These are phyloP conservation scores for Carassius gibelio DNA, from an alignment of 2,113 vertebrate species.

Conservation along the genomic window DNA sequence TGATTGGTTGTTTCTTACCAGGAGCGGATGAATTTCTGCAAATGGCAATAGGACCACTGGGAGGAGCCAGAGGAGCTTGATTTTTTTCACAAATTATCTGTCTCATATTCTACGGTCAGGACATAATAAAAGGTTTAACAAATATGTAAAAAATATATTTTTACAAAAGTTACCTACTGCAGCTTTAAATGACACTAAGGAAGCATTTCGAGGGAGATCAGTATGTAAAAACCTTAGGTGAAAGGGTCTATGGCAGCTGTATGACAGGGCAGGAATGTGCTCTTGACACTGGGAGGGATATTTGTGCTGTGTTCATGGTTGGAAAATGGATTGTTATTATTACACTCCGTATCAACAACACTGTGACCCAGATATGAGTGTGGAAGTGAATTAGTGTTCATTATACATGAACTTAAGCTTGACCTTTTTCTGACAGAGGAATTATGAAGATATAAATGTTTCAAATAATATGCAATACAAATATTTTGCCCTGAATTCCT, in stretches of 20 bases:
- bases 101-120: too few species aligned
- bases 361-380: conserved; percentile 33
- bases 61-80: too few species aligned
- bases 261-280: conserved; percentile 17
- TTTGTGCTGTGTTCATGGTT: conserved; percentile 26
- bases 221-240: neutral
- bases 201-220: neutral
- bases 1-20: too few species aligned
- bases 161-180: too few species aligned
- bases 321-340: conserved; percentile 35
- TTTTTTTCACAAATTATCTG: too few species aligned
- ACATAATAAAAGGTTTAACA: too few species aligned
- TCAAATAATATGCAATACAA: neutral
- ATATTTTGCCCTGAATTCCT: conserved; percentile 13
- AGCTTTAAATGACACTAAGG: neutral
- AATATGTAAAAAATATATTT: too few species aligned
- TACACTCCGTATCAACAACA: conserved; percentile 3
- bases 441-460: conserved; percentile 7
- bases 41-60: too few species aligned
- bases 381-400: conserved; percentile 26
- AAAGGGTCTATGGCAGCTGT: neutral
- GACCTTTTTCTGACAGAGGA: conserved; percentile 14
- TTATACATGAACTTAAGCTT: conserved; percentile 38
- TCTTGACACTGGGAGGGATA: conserved; percentile 26
- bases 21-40: too few species aligned